Evolutionary conservation across 1,140 invertebrate genomes (phyloP).

Genomic region (Meteorus sp.): DNA sequence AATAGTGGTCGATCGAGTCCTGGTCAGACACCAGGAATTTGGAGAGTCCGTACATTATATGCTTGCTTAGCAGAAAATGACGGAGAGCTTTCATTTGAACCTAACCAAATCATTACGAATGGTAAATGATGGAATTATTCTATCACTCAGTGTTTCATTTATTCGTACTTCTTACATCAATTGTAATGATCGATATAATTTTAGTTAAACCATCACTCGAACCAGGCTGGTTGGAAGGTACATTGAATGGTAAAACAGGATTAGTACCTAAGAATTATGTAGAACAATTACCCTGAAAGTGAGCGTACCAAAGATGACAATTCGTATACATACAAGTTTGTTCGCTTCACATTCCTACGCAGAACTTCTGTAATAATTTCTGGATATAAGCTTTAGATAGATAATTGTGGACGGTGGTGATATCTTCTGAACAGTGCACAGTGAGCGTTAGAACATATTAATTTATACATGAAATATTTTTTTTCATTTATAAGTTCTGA

Average conservation of each 20-base stretch:
- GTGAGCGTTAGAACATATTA: no score
- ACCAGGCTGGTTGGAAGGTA: conserved; percentile 96
- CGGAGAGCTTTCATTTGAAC: conserved; percentile 96
- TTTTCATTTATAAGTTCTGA: no score
- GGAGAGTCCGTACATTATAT: conserved; percentile 88
- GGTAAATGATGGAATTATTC: conserved; percentile 62
- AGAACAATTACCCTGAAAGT: conserved; percentile 72
- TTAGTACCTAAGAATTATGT: conserved; percentile 98
- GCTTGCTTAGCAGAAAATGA: conserved; percentile 95
- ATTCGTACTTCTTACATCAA: conserved; percentile 3
- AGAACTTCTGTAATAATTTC: neutral
- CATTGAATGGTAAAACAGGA: conserved; percentile 89
- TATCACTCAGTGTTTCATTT: conserved; percentile 6
- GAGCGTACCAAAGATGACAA: conserved; percentile 40
- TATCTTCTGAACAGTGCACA: no score
- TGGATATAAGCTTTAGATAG: neutral
- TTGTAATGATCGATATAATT: conserved; percentile 42
- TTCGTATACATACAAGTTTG: neutral
- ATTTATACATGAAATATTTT: no score
- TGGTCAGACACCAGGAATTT: conserved; percentile 46
- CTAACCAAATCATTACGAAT: conserved; percentile 96
- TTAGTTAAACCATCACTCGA: conserved; percentile 86
- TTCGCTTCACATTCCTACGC: neutral
- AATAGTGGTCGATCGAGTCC: conserved; percentile 49
- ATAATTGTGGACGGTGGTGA: no score